Conservation (phyloP, 2,888 invertebrate species). For the Gryllus longicercus region DNA sequence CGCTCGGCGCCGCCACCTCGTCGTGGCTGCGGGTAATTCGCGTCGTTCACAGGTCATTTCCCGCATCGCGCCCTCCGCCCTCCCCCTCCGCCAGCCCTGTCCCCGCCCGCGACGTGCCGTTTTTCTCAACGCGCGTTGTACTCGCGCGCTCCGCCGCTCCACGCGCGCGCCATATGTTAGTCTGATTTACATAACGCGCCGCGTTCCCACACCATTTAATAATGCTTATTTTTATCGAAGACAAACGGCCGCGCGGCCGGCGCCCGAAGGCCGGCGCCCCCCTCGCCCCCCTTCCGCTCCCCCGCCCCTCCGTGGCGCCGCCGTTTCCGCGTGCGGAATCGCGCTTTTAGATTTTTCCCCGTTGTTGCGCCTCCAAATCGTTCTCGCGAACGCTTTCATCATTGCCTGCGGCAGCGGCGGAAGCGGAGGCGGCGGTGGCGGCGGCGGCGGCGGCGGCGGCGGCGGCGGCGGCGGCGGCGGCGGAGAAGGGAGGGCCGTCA, state of each 20-base stretch:
- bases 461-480: background rate
- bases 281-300: background rate
- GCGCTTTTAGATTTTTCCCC: conserved; percentile 17
- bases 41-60: too few species aligned
- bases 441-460: background rate
- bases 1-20: too few species aligned
- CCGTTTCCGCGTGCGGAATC: background rate
- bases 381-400: background rate
- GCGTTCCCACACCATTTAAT: background rate
- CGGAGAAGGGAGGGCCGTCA: background rate
- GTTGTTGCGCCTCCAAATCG: background rate
- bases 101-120: background rate
- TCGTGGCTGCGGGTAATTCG: too few species aligned
- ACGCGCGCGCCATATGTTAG: background rate
- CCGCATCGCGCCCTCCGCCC: background rate
- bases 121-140: background rate
- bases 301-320: background rate
- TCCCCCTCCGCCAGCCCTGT: background rate
- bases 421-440: background rate
- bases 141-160: background rate
- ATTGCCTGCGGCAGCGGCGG: background rate
- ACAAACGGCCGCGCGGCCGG: background rate
- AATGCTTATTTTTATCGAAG: conserved; percentile 17
- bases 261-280: background rate
- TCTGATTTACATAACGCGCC: background rate